Evolutionary conservation across 2,888 invertebrate species (phyloP), one percentile per base, ranked within the genome.

Genomic region (Actias luna): DNA sequence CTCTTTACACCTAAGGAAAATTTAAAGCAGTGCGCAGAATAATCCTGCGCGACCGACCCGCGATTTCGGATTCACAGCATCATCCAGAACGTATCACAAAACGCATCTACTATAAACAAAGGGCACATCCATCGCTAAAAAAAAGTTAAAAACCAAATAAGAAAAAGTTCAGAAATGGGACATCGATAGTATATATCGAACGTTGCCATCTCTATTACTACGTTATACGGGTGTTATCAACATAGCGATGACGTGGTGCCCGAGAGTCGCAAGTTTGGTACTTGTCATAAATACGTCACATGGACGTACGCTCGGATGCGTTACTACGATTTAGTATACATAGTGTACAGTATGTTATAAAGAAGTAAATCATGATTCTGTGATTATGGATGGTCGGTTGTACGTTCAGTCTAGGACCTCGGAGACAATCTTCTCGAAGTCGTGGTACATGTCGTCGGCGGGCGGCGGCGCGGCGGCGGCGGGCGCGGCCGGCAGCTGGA

Each of bases 371-470:
- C n/a, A n/a, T n/a, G n/a, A n/a, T n/a, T n/a, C n/a, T n/a, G n/a
- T n/a, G n/a, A n/a, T n/a, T n/a, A n/a, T n/a, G n/a, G n/a, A n/a
- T n/a, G n/a, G 67, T 55, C 39, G 33, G 59, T 50, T 33, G 46
- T 52, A 58, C 67, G 18, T 60, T 81, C 80, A 80, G 74, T 85
- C 85, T 61, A 86, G 79, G 64, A 87, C 95, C 85, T 95, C 94
- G 73, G 95, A 94, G 72, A 95, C 95, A 93, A 96, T 95, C 88
- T 96, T 95, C 89, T 96, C 95, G 95, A 96, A 95, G 85, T 95
- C 95, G 84, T 95, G 94, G 87, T 96, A 95, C 74, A 94, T 93
- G 80, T 95, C 94, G 73, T 93, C 93, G 75, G 93, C 89, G 68
- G 92, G 80, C 65, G 72, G 73, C 61, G 63, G 64, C 62, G 62